Evolutionary conservation across 92 coral and sea anemone genomes (phyloP).

Genomic region (Plumapathes pennacea): DNA sequence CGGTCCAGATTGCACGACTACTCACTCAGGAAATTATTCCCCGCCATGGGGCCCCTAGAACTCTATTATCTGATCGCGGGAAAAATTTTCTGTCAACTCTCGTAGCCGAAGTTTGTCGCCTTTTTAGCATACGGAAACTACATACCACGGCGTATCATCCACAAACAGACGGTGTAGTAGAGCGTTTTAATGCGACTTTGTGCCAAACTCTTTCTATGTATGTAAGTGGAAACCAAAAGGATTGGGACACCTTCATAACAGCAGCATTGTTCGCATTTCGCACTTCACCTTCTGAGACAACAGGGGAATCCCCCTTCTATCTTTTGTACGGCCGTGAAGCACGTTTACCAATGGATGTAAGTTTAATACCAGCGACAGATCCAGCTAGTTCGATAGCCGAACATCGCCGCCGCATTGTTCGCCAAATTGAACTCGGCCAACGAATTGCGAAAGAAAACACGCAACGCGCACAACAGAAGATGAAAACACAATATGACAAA

Average conservation of each 20-base stretch:
- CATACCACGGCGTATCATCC: conserved; percentile 15
- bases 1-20: too few species aligned
- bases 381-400: conserved; percentile 38
- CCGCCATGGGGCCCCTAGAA: conserved; percentile 46
- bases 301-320: conserved; percentile 29
- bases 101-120: conserved; percentile 52
- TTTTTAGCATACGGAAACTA: conserved; percentile 29
- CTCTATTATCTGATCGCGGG: conserved; percentile 57
- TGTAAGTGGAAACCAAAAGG: conserved; percentile 19
- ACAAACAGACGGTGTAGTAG: conserved; percentile 20
- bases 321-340: conserved; percentile 27
- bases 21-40: conserved; percentile 24
- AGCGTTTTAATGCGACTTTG: conserved; percentile 12
- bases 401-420: conserved; percentile 46
- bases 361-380: conserved; percentile 27
- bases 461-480: conserved; percentile 52
- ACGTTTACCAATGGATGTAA: conserved; percentile 36
- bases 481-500: conserved; percentile 48
- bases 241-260: conserved; percentile 39
- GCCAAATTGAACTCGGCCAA: conserved; percentile 44
- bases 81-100: conserved; percentile 42
- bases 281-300: conserved; percentile 15
- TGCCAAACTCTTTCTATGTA: conserved; percentile 20
- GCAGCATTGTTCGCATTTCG: conserved; percentile 12
- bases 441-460: conserved; percentile 35